These are phyloP conservation scores for Cottus gobio DNA, from an alignment of 2,113 vertebrate genomes.

Conservation along the genomic window DNA sequence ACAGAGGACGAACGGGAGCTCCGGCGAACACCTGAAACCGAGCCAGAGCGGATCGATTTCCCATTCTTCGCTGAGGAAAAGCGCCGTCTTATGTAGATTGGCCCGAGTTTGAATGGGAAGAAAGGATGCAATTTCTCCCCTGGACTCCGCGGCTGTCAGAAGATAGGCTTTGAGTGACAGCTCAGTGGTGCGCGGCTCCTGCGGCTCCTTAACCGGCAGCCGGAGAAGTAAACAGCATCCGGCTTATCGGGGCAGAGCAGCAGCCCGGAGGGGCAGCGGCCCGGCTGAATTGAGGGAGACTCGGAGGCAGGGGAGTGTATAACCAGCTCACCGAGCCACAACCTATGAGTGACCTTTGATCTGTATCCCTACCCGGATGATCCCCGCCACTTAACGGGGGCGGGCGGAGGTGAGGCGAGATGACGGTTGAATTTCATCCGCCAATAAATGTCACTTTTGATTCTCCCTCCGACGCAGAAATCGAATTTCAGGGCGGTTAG, in stretches of 20 bases:
- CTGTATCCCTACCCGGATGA: slow-evolving; percentile 49
- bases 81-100: slow-evolving; percentile 73
- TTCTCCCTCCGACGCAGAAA: slow-evolving; percentile 24
- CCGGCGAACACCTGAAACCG: slow-evolving; percentile 66
- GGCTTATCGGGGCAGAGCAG: slow-evolving; percentile 80
- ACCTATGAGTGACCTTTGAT: slow-evolving; percentile 70
- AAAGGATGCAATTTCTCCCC: slow-evolving; percentile 78
- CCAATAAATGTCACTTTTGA: slow-evolving; percentile 46
- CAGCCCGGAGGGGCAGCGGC: slow-evolving; percentile 68
- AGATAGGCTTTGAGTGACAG: slow-evolving; percentile 82
- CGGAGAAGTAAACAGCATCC: slow-evolving; percentile 76
- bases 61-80: slow-evolving; percentile 62
- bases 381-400: slow-evolving; percentile 17
- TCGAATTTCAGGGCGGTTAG: slow-evolving; percentile 21
- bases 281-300: slow-evolving; percentile 59
- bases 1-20: slow-evolving; percentile 44
- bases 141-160: slow-evolving; percentile 74
- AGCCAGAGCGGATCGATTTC: slow-evolving; percentile 75
- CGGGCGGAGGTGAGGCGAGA: slow-evolving; percentile 7
- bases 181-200: slow-evolving; percentile 68
- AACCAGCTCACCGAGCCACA: slow-evolving; percentile 41
- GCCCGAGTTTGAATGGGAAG: slow-evolving; percentile 70
- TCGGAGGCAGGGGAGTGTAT: slow-evolving; percentile 51
- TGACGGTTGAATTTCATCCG: slow-evolving; percentile 46
- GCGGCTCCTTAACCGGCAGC: slow-evolving; percentile 72